phyloP scores from a whole-genome alignment of 2,888 invertebrate genomes.

The Drepanosiphum platanoidis region DNA sequence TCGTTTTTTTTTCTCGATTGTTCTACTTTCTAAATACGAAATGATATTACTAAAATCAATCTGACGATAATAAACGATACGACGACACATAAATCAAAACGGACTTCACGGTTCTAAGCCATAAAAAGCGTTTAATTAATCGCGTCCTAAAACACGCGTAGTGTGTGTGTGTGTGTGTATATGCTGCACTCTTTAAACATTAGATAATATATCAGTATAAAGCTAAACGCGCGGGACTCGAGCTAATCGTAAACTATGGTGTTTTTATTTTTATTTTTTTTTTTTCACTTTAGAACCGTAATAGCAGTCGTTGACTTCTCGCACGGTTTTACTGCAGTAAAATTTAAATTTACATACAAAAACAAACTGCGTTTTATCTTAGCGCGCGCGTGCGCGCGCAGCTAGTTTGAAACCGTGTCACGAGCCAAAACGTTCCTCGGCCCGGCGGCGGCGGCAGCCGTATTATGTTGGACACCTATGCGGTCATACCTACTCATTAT shows the following conservation, averaged over 20 bases:
- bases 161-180: too few relatives aligned
- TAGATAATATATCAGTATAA: not conserved
- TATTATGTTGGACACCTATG: constrained; percentile 38
- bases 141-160: not conserved
- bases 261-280: not conserved
- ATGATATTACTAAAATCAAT: not conserved
- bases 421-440: constrained; percentile 41
- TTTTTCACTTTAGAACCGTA: not conserved
- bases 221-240: not conserved
- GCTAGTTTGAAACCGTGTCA: constrained; percentile 20
- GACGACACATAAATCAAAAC: not conserved
- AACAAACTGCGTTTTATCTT: not conserved
- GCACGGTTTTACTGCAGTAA: not conserved
- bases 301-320: not conserved
- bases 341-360: constrained; percentile 13
- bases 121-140: not conserved
- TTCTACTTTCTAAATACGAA: constrained; percentile 23
- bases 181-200: too few relatives aligned
- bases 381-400: not conserved
- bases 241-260: not conserved
- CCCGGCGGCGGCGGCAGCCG: constrained; percentile 15
- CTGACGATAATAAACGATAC: not conserved
- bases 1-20: not conserved
- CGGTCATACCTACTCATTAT: constrained; percentile 20
- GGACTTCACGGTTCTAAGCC: not conserved